Base-by-base conservation (phyloP, 2,888 invertebrate genomes). In the Aricia artaxerxes region DNA sequence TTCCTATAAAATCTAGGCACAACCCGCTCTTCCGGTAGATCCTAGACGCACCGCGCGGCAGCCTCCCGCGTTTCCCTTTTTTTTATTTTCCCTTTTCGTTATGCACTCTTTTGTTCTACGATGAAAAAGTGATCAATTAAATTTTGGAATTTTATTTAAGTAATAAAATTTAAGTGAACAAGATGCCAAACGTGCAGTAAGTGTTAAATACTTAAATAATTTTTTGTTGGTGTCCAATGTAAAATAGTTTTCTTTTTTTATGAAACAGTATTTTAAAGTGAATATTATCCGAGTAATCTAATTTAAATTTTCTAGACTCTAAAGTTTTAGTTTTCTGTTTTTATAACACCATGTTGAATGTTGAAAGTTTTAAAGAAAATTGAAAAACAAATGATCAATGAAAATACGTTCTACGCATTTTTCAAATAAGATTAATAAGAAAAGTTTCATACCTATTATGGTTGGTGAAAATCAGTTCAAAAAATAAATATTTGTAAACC, bases 1-100 rank as follows among this genome's bases (percentile, higher is more conserved):
- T 76, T 53, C 76, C 57, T 76, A 76, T 76, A 76, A 76, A 76
- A 76, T 57, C 76, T 76, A 76, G 76, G 31, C 6, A 49, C 76
- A 76, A 6, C 13, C 35, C 16, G 76, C 57, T 35, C 35, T 57
- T 76, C 57, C 57, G 76, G 53, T 76, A 76, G 53, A 76, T 53
- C 35, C 76, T 57, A 16, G 35, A 76, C 76, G 76, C 76, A 9
- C 11, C 40, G 75, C 9, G 75, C 49, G 9, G 49, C 24, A 49
- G n/a, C 75, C 24, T 44, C 44, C 49, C 75, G 75, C 11, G 38
- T 49, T 49, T 11, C 6, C 11, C 24, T 44, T 49, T 24, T 24
- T 35, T 9, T 49, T 44, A 9, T 75, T 49, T 75, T 35, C 35
- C 57, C 6, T 75, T 75, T 31, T 75, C 13, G 72, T 72, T 38